Evolutionary conservation across 2,113 vertebrate genomes (phyloP).

Genomic region (Pionites leucogaster): DNA sequence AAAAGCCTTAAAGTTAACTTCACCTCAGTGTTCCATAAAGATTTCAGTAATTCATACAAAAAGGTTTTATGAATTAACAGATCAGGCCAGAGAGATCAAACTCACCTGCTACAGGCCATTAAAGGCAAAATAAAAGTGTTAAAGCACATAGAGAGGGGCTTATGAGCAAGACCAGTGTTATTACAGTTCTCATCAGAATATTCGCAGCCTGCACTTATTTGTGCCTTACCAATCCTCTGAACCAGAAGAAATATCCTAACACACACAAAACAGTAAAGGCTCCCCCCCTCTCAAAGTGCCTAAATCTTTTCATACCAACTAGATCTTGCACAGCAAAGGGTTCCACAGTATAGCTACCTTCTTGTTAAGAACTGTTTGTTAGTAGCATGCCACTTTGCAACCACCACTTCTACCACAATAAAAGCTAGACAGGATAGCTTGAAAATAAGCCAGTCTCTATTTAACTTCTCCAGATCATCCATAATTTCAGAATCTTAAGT

Average conservation of each 20-base stretch:
- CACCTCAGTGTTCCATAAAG: not conserved
- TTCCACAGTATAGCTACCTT: not conserved
- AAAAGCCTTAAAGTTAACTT: not conserved
- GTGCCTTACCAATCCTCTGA: not conserved
- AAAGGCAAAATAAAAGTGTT: not conserved
- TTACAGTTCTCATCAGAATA: not conserved
- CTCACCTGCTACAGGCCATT: not conserved
- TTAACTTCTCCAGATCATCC: not conserved
- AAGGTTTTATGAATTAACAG: not conserved
- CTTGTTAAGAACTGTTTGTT: not conserved
- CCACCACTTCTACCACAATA: not conserved
- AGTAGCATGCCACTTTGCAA: not conserved
- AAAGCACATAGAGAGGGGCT: not conserved
- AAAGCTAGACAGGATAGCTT: not conserved
- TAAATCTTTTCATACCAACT: not conserved
- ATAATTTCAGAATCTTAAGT: not conserved
- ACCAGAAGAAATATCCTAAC: not conserved
- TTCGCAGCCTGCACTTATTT: not conserved
- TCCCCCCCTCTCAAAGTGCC: no score
- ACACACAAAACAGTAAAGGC: not conserved
- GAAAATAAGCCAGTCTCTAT: not conserved
- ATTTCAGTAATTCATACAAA: not conserved
- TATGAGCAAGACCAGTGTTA: not conserved
- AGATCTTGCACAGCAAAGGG: not conserved
- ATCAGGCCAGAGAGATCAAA: not conserved